Percentiles rank a stretch among this genome's conserved stretches.
Evolutionary conservation across 2,888 invertebrate genomes (phyloP).

Genomic region (Leucozona laternaria): DNA sequence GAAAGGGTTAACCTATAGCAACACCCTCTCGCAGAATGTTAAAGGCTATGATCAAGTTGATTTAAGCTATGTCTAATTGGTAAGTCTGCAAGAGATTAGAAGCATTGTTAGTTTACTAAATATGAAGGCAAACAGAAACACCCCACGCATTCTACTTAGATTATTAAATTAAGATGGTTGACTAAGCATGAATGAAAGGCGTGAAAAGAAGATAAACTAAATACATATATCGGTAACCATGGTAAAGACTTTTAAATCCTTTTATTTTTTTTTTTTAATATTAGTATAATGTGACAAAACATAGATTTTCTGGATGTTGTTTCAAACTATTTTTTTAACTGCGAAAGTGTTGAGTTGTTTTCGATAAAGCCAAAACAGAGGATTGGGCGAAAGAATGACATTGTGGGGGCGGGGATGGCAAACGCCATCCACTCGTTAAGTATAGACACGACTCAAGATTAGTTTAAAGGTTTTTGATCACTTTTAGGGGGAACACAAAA

Average conservation of each 20-base stretch:
- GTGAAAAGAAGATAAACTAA: slow-evolving; percentile 17
- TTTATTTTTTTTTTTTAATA: too few species aligned
- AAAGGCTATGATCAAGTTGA: slow-evolving; percentile 1
- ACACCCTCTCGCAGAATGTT: slow-evolving; percentile 42
- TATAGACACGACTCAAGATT: too few species aligned
- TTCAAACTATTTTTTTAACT: too few species aligned
- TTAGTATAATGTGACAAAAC: too few species aligned
- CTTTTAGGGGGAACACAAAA: too few species aligned
- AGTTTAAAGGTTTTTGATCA: too few species aligned
- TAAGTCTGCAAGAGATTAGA: slow-evolving; percentile 55
- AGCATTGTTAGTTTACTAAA: not conserved
- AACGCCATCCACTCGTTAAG: too few species aligned
- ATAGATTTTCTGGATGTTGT: too few species aligned
- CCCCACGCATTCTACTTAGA: not conserved
- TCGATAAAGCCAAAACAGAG: too few species aligned
- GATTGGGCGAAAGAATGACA: too few species aligned
- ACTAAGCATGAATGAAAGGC: slow-evolving; percentile 14
- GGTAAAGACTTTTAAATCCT: not conserved
- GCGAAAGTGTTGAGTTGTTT: too few species aligned
- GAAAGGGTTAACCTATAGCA: slow-evolving; percentile 52
- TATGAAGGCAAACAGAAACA: not conserved
- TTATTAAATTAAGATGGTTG: slow-evolving; percentile 21
- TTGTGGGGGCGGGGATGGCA: too few species aligned
- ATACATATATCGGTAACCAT: slow-evolving; percentile 27
- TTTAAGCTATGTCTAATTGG: slow-evolving; percentile 48